A percentile compares a stretch with the other conserved stretches of the same genome.
Evolutionary conservation across 2,797 vertebrate species (phyloP).

Genomic region (Cichlasoma orientale): DNA sequence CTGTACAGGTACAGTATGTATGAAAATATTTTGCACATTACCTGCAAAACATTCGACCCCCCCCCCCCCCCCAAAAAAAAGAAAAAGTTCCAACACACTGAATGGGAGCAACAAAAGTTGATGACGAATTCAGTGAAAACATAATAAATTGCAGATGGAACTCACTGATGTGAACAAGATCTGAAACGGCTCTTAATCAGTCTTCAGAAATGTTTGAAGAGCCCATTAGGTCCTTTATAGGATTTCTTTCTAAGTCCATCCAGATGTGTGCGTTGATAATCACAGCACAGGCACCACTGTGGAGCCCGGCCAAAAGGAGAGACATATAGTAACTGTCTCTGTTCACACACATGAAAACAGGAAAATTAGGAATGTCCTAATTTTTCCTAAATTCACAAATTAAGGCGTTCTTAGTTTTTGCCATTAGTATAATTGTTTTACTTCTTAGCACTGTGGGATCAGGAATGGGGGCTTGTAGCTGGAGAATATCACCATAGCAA

Average conservation of each 20-base stretch:
- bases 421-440: neutral
- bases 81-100: neutral
- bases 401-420: slow-evolving; percentile 17
- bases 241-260: slow-evolving; percentile 78
- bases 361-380: slow-evolving; percentile 20
- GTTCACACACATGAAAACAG: slow-evolving; percentile 38
- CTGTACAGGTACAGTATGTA: too few relatives aligned
- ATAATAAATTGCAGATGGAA: slow-evolving; percentile 75
- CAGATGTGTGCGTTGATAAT: slow-evolving; percentile 80
- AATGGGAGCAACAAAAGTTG: slow-evolving; percentile 44
- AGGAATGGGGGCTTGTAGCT: neutral
- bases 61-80: neutral
- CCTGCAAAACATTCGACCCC: neutral
- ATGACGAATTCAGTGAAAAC: slow-evolving; percentile 59
- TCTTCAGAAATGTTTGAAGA: slow-evolving; percentile 73
- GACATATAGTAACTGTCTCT: slow-evolving; percentile 39
- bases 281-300: slow-evolving; percentile 66
- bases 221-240: slow-evolving; percentile 79
- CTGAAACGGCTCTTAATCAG: slow-evolving; percentile 77
- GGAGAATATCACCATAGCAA: neutral
- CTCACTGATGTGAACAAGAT: slow-evolving; percentile 74
- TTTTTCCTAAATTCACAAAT: neutral
- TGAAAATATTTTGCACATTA: slow-evolving; percentile 26
- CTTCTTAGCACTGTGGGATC: neutral
- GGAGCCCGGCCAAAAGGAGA: slow-evolving; percentile 40